A percentile compares a stretch with the other conserved stretches of the same genome.
Conservation (phyloP, 2,113 vertebrate genomes). For the Mesocricetus auratus region DNA sequence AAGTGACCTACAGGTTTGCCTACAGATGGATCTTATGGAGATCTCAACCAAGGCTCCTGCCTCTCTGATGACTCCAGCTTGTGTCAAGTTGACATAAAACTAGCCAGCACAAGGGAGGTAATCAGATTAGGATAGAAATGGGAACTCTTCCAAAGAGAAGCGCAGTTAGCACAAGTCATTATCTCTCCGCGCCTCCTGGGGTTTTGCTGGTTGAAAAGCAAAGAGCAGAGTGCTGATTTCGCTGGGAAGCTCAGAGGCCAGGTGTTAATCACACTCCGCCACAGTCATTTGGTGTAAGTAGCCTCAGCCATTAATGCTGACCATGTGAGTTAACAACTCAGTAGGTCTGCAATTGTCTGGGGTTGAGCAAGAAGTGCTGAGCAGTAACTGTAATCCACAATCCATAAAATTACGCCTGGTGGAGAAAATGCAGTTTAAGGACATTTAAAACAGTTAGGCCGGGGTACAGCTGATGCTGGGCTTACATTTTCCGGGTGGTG, state of each 20-base stretch:
- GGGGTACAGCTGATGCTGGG: slow-evolving; percentile 65
- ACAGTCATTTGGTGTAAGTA: slow-evolving; percentile 43
- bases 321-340: slow-evolving; percentile 72
- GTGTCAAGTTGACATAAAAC: not conserved
- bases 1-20: not conserved
- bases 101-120: not conserved
- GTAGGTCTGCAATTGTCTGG: slow-evolving; percentile 63
- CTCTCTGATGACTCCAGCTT: not conserved
- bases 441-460: slow-evolving; percentile 75
- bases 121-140: not conserved
- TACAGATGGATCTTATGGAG: not conserved
- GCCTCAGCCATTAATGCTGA: slow-evolving; percentile 65
- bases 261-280: slow-evolving; percentile 57
- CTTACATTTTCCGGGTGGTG: slow-evolving; percentile 77
- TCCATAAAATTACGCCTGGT: slow-evolving; percentile 79
- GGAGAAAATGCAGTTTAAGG: slow-evolving; percentile 75
- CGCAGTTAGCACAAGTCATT: slow-evolving; percentile 58
- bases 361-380: slow-evolving; percentile 75
- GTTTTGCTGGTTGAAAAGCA: slow-evolving; percentile 44
- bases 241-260: slow-evolving; percentile 37
- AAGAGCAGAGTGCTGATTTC: slow-evolving; percentile 72
- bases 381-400: slow-evolving; percentile 79
- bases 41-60: not conserved
- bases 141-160: slow-evolving; percentile 45
- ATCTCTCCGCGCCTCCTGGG: not conserved